phyloP scores from a whole-genome alignment of 2,113 vertebrate species.

The Aramus guarauna region DNA sequence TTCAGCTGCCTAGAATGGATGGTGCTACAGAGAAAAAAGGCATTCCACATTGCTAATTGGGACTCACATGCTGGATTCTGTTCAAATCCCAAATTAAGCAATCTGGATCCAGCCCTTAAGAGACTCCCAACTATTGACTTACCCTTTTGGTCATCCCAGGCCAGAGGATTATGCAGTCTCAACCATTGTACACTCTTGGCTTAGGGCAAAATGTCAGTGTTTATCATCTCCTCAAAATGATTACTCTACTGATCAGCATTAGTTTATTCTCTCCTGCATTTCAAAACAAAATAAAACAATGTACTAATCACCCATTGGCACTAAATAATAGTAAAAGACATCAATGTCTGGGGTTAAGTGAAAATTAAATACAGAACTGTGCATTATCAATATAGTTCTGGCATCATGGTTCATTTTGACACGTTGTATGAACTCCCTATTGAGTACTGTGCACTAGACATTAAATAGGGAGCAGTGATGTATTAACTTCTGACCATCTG shows the following conservation, averaged over 20 bases:
- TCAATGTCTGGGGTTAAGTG: background rate
- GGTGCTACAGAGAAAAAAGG: background rate
- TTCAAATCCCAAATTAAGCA: background rate
- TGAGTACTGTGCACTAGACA: background rate
- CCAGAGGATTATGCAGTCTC: conserved; percentile 41
- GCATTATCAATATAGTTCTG: background rate
- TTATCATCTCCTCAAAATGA: conserved; percentile 55
- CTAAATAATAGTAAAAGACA: background rate
- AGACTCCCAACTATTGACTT: conserved; percentile 46
- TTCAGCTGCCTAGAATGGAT: background rate
- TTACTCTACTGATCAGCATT: conserved; percentile 56
- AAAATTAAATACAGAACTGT: background rate
- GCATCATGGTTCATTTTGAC: background rate
- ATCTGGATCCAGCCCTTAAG: conserved; percentile 1
- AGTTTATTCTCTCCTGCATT: conserved; percentile 55
- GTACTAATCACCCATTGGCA: conserved; percentile 29
- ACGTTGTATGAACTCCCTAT: background rate
- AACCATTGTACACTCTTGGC: conserved; percentile 34
- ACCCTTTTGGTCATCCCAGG: conserved; percentile 55
- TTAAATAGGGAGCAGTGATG: background rate
- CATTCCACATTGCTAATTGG: background rate
- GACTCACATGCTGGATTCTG: background rate
- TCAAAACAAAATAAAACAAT: conserved; percentile 52
- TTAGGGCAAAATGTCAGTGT: conserved; percentile 46
- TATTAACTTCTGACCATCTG: background rate